Base-by-base conservation (phyloP, 2,113 vertebrate species). In the Arenaria interpres region DNA sequence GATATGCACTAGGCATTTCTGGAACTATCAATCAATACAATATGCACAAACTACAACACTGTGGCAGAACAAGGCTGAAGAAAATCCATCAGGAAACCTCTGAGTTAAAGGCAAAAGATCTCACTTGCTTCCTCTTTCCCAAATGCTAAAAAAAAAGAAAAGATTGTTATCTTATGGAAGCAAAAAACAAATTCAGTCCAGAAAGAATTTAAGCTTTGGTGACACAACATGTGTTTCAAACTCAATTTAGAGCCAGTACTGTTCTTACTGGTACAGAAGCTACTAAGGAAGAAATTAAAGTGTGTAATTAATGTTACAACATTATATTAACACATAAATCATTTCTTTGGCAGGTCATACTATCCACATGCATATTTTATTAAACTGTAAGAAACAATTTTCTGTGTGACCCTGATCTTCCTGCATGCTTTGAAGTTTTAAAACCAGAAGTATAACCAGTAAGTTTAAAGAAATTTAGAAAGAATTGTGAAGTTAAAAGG, bases 391-490 rank as follows among this genome's bases (percentile, higher is more conserved):
- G 95, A 97, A 98, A 96, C 98, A 97, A 98, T 98, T 98, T 98
- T 97, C 96, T 94, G 90, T 96, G 97, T 98, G 97, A 98, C 98
- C 98, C 97, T 97, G 96, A 97, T 98, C 97, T 96, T 98, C 96
- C 94, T 96, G 89, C 91, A 85, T 85, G 95, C 98, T 98, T 98
- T 98, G 98, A 98, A 98, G 98, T 97, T 81, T 97, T 98, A 97
- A 98, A 98, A 97, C 97, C 96, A 98, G 97, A 97, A 98, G 96
- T 98, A 98, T 98, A 98, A 97, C 97, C 98, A 98, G 97, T 98
- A 98, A 98, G 97, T 98, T 98, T 98, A 98, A 98, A 98, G 98
- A 98, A 98, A 98, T 98, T 98, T 98, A 98, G 97, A 98, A 98
- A 98, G 98, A 98, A 98, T 98, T 97, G 97, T 76, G 21, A 97